Evolutionary conservation across 2,888 invertebrate genomes (phyloP), one percentile per base, ranked within the genome.

Genomic region (Odontocerum albicorne): DNA sequence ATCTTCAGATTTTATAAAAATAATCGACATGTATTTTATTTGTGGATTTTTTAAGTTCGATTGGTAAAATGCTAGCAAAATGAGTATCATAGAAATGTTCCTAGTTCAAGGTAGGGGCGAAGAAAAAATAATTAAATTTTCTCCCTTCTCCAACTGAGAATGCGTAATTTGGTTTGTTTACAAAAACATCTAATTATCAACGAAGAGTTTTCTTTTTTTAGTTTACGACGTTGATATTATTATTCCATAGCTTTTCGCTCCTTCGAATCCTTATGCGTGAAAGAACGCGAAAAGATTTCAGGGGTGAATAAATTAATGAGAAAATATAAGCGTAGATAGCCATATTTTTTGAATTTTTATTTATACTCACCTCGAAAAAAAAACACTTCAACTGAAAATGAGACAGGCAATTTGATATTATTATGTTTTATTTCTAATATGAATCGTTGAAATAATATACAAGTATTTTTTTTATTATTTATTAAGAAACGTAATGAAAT

Each of bases 231-330:
- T 12, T 10, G 13, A 38, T 38, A 15, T 13, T 38, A 38, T 38
- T 38, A 38, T 15, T 38, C n/a, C n/a, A n/a, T n/a, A n/a, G 3
- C 16, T 35, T 35, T 27, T 27, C 27, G 27, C 45, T 31, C 16
- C 27, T 38, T 49, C 17, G 39, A 39, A 38, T 49, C 13, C 27
- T 49, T 39, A 15, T 38, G 31, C 17, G 35, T 36, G 22, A 13
- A 20, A 46, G 32, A 33, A 21, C 16, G 17, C 45, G 45, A n/a
- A n/a, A n/a, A 27, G 46, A 21, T 33, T 35, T 32, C 45, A 46
- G 47, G 59, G 59, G 59, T 59, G 59, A 53, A 59, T 59, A 59
- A 59, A 56, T 59, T 59, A 57, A 53, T 47, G 59, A 40, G 45
- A 54, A 50, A 53, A 50, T 43, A 49, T 50, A 40, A 45, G 43